phyloP scores from a whole-genome alignment of 2,797 vertebrate species.

The Poecilia wingei region DNA sequence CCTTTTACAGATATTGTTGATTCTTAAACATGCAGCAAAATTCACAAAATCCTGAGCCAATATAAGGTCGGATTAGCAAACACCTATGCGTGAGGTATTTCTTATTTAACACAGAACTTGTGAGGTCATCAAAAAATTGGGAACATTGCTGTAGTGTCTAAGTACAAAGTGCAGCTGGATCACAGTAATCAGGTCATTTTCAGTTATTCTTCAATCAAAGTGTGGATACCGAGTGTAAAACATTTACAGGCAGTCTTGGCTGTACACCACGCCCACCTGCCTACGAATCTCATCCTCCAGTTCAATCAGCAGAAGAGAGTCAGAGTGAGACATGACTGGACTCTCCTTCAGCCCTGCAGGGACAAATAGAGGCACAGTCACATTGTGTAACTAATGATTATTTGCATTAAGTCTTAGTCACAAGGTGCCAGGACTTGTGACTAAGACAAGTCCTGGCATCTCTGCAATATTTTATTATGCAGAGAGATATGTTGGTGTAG shows the following conservation, averaged over 20 bases:
- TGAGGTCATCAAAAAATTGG: not conserved
- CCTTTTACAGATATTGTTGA: not conserved
- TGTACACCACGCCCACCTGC: constrained; percentile 81
- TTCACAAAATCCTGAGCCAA: not conserved
- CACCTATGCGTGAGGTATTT: not conserved
- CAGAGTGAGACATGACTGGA: constrained; percentile 73
- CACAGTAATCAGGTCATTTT: not conserved
- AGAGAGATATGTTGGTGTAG: not conserved
- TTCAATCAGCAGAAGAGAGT: constrained; percentile 77
- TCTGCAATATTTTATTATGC: not conserved
- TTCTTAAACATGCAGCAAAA: not conserved
- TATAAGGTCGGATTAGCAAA: not conserved
- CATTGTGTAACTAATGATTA: not conserved
- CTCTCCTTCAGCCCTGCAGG: constrained; percentile 80
- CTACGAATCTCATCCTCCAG: constrained; percentile 78
- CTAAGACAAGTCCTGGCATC: not conserved
- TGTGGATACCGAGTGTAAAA: not conserved
- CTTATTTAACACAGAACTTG: not conserved
- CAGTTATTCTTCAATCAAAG: not conserved
- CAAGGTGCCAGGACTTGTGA: not conserved
- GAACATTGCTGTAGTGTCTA: not conserved
- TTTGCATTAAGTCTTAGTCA: not conserved
- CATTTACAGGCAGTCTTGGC: constrained; percentile 64
- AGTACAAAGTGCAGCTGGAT: not conserved
- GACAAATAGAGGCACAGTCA: too few species aligned